Conservation (phyloP, 2,888 invertebrate genomes). For the Caenorhabditis uteleia region DNA sequence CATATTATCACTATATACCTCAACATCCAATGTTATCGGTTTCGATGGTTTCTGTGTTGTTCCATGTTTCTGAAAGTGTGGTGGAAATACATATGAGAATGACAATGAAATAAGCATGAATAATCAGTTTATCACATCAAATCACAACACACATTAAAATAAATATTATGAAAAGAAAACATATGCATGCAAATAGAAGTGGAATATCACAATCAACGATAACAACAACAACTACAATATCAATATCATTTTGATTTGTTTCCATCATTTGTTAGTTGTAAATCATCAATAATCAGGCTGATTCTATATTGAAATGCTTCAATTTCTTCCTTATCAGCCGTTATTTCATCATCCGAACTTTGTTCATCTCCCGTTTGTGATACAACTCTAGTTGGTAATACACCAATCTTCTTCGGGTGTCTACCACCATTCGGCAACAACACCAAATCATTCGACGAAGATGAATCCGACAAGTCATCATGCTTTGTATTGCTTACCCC, state of each 20-base stretch:
- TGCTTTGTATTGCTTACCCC: slow-evolving; percentile 77
- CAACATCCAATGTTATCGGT: slow-evolving; percentile 86
- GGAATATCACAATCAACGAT: slow-evolving; percentile 11
- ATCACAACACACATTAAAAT: background rate
- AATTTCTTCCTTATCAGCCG: slow-evolving; percentile 38
- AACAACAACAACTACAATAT: slow-evolving; percentile 7
- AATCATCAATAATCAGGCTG: slow-evolving; percentile 62
- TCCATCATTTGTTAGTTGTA: slow-evolving; percentile 50
- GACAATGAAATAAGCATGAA: background rate
- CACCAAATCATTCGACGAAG: slow-evolving; percentile 2
- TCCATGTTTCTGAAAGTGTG: slow-evolving; percentile 85
- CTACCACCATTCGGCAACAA: slow-evolving; percentile 31
- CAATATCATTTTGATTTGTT: too few relatives aligned
- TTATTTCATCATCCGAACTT: slow-evolving; percentile 24
- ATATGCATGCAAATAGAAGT: background rate
- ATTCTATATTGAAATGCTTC: slow-evolving; percentile 64
- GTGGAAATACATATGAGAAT: background rate
- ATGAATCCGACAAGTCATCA: slow-evolving; percentile 17
- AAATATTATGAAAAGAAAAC: background rate
- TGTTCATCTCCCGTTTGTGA: slow-evolving; percentile 38
- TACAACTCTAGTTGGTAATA: slow-evolving; percentile 21
- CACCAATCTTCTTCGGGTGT: slow-evolving; percentile 21
- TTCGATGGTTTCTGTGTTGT: slow-evolving; percentile 88
- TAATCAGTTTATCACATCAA: background rate
- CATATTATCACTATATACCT: slow-evolving; percentile 72